A percentile compares a stretch with the other conserved stretches of the same genome.
These are phyloP conservation scores for Coregonus clupeaformis DNA, from an alignment of 2,113 vertebrate genomes.

Conservation along the genomic window DNA sequence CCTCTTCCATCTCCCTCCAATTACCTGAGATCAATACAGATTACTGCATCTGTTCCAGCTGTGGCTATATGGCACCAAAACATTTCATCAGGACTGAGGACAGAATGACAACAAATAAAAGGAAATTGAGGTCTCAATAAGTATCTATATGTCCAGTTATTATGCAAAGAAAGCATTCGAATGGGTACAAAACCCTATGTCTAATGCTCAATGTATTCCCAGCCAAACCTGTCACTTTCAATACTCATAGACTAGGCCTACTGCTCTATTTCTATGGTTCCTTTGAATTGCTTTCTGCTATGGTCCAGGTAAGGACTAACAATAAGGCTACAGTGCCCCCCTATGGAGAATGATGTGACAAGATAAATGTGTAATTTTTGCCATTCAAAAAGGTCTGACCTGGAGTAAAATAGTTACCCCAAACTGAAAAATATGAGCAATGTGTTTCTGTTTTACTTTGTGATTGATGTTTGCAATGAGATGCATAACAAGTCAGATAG, in stretches of 20 bases:
- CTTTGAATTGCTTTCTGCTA: neutral
- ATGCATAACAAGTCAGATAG: too few relatives aligned
- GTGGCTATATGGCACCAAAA: neutral
- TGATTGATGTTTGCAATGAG: too few relatives aligned
- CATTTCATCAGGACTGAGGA: neutral
- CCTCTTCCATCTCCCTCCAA: conserved; percentile 61
- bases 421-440: neutral
- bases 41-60: conserved; percentile 60
- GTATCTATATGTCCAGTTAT: neutral
- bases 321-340: conserved; percentile 57
- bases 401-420: neutral
- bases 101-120: neutral
- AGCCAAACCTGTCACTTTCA: conserved; percentile 1
- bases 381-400: neutral
- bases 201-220: neutral
- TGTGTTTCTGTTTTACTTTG: too few relatives aligned
- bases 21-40: conserved; percentile 71
- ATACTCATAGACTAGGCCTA: neutral
- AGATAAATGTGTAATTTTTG: neutral
- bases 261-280: neutral
- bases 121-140: neutral
- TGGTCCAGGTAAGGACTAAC: neutral
- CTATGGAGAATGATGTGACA: conserved; percentile 42
- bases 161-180: neutral
- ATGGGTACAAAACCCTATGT: conserved; percentile 27